Base-by-base conservation (phyloP, 23 tunicate genomes). In the Trididemnum clinides region DNA sequence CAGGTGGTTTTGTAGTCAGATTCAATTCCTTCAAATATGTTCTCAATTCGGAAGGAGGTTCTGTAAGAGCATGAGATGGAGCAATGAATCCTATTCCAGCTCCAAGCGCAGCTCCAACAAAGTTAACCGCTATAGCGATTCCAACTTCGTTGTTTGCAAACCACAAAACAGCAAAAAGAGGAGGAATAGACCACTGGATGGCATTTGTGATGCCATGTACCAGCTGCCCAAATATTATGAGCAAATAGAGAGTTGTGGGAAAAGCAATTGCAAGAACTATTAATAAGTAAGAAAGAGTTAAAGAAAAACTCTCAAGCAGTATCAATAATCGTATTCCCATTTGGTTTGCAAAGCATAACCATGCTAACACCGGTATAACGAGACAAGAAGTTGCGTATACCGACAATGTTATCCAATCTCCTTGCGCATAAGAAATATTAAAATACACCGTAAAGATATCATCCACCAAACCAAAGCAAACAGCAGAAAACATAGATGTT, bases 91-190 rank as follows among this genome's bases (percentile, higher is more conserved):
- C 80, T 3, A 74, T 22, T 4, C 31, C 34, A 7, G 58, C 80
- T 29, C 80, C 80, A 6, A 44, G 15, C 2, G 57, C 59, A 39
- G 58, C 80, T 2, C 58, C 80, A 23, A 74, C 18, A 23, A 74
- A 38, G 10, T 38, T 44, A 38, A 57, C 57, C 20, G 58, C 80
- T 5, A 74, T 74, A 2, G 57, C 80, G 2, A 44, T 74, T 3
- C 80, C 80, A 36, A 74, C 80, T 39, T 74, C 58, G 6, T 39
- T 20, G 28, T 74, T 44, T 44, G 80, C 57, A 74, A 74, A 74
- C 80, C 80, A 74, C 29, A 44, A 12, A 5, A 74, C 80, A 15
- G 80, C 80, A 74, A 74, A 74, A 23, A 38, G 33, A 39, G 80
- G 58, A 39, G 59, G 59, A 39, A 74, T 38, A 2, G 80, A 74